Evolutionary conservation across 2,888 invertebrate genomes (phyloP).

Genomic region (Deilephila porcellus): DNA sequence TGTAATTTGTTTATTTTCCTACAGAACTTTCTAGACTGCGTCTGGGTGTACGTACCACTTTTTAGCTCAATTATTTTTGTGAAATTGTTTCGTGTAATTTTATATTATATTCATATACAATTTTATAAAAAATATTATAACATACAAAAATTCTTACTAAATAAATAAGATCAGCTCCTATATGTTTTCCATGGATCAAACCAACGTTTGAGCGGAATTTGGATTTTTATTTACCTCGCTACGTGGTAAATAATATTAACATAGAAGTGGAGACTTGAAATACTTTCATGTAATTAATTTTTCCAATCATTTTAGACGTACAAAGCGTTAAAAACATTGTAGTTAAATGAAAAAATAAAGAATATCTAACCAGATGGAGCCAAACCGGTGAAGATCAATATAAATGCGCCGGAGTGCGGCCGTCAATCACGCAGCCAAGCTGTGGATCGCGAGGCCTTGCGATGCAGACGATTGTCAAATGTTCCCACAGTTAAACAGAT

Average conservation of each 20-base stretch:
- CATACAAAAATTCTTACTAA: too few relatives aligned
- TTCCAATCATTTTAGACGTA: too few relatives aligned
- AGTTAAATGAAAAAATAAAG: not conserved
- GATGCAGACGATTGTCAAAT: slow-evolving; percentile 40
- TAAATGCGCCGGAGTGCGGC: slow-evolving; percentile 46
- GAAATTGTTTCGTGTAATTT: not conserved
- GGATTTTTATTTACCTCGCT: too few relatives aligned
- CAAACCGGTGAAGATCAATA: slow-evolving; percentile 50
- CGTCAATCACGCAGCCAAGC: slow-evolving; percentile 33
- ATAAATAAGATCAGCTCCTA: too few relatives aligned
- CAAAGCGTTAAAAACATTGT: too few relatives aligned
- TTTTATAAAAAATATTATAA: too few relatives aligned
- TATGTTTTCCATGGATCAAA: too few relatives aligned
- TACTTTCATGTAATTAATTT: too few relatives aligned
- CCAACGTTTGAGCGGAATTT: too few relatives aligned
- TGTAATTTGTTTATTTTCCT: not conserved
- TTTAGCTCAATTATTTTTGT: not conserved
- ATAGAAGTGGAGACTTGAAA: too few relatives aligned
- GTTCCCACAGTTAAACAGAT: slow-evolving; percentile 44
- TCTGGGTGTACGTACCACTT: not conserved
- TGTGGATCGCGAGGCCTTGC: slow-evolving; percentile 38
- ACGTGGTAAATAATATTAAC: too few relatives aligned
- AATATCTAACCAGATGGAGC: slow-evolving; percentile 26
- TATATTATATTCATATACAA: too few relatives aligned
- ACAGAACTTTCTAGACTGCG: slow-evolving; percentile 2